Evolutionary conservation across 2,888 invertebrate species (phyloP).

Genomic region (Oegoconia quadripuncta): DNA sequence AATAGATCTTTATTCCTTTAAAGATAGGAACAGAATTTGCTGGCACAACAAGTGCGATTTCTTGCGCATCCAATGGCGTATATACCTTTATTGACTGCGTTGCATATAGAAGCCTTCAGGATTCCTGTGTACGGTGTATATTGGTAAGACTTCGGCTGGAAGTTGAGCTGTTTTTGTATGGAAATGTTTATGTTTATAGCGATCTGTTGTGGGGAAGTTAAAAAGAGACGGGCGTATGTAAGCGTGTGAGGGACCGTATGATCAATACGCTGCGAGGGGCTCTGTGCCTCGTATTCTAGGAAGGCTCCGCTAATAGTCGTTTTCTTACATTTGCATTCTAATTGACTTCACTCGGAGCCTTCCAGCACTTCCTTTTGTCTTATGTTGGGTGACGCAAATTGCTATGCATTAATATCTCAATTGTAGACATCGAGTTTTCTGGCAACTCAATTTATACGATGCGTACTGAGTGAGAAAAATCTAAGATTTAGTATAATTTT

Average conservation of each 20-base stretch:
- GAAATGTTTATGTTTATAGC: slow-evolving; percentile 73
- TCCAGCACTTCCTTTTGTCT: slow-evolving; percentile 58
- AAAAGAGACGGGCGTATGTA: slow-evolving; percentile 76
- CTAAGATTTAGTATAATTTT: too few relatives aligned
- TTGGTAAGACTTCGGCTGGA: not conserved
- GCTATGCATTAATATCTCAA: slow-evolving; percentile 48
- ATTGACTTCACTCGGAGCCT: slow-evolving; percentile 58
- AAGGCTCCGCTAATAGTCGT: slow-evolving; percentile 65
- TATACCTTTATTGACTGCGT: too few relatives aligned
- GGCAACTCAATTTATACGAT: too few relatives aligned
- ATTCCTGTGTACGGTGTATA: not conserved
- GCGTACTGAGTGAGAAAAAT: too few relatives aligned
- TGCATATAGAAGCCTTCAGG: too few relatives aligned
- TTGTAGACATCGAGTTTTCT: too few relatives aligned
- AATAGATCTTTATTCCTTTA: slow-evolving; percentile 78
- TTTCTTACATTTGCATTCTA: slow-evolving; percentile 79
- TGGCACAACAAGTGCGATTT: slow-evolving; percentile 60
- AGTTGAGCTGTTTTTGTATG: slow-evolving; percentile 19
- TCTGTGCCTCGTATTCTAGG: slow-evolving; percentile 41
- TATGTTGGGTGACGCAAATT: slow-evolving; percentile 59
- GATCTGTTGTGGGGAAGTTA: slow-evolving; percentile 75
- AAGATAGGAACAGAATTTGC: slow-evolving; percentile 70
- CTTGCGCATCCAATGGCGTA: slow-evolving; percentile 23
- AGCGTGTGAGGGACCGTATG: slow-evolving; percentile 70
- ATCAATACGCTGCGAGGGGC: slow-evolving; percentile 60